Evolutionary conservation across 2,888 invertebrate genomes (phyloP).

Genomic region (Tridacna gigas): DNA sequence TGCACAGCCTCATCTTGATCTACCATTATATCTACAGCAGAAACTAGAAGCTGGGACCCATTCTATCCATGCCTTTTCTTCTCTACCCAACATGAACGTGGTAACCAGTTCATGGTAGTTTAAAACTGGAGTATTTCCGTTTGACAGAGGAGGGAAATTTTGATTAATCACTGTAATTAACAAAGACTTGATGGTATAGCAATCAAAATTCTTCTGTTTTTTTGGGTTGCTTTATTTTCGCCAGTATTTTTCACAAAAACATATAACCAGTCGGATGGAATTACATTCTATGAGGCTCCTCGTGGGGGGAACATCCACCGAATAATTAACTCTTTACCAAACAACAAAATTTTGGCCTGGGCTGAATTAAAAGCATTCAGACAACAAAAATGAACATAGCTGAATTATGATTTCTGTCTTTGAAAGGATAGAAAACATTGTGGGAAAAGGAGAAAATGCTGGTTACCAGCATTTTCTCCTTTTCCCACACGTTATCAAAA

Average conservation of each 20-base stretch:
- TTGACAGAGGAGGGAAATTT: constrained; percentile 38
- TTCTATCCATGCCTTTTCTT: too few species aligned
- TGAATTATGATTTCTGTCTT: too few species aligned
- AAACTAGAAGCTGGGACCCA: too few species aligned
- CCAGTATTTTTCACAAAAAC: constrained; percentile 38
- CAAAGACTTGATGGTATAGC: constrained; percentile 54
- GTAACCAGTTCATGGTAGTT: constrained; percentile 12
- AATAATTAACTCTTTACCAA: constrained; percentile 10
- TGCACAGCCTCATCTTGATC: too few species aligned
- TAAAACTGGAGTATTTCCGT: constrained; percentile 14
- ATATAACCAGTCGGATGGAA: constrained; percentile 36
- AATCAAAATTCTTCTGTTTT: constrained; percentile 61
- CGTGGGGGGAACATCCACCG: neutral
- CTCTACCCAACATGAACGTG: neutral
- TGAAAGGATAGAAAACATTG: constrained; percentile 7
- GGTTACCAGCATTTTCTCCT: neutral
- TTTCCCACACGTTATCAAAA: too few species aligned
- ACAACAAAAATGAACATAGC: too few species aligned
- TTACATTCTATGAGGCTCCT: constrained; percentile 31
- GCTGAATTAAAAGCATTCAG: too few species aligned
- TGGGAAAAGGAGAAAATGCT: constrained; percentile 2
- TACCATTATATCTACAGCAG: too few species aligned
- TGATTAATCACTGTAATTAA: constrained; percentile 65
- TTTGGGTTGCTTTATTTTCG: constrained; percentile 39
- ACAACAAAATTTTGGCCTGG: too few species aligned